Base-by-base conservation (phyloP, 1,140 invertebrate genomes). In the Heterodera schachtii region DNA sequence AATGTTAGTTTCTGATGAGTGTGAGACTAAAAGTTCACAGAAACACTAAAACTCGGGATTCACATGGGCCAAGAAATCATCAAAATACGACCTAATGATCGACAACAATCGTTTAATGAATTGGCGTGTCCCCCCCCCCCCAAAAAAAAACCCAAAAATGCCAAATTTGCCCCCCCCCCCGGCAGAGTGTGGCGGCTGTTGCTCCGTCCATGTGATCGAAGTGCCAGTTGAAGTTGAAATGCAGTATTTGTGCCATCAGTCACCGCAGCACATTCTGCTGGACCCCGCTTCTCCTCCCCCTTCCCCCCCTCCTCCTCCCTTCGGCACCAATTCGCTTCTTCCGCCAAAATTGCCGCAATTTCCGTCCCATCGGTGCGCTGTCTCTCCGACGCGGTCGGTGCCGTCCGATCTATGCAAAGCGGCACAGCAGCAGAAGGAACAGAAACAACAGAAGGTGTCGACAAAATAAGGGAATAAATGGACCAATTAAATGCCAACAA, bases 171-270 rank as follows among this genome's bases (percentile, higher is more conserved):
- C 66, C 13, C 47, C 41, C 47, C 41, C n/a, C 16, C 52, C 52
- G 60, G 19, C 66, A 57, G 75, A 76, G 3, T 76, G 49, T 44
- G 57, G 75, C 47, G 13, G 64, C 7, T 47, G 46, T 78, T 6
- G 6, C 49, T 6, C 49, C 66, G 66, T 78, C 64, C 77, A 70
- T 69, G 21, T 70, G 21, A 11, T 78, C 16, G 77, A 78, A 69
- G 66, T 78, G 60, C 77, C 77, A 11, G 77, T 78, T 1, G 77
- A 78, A 9, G 77, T 78, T 13, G 75, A 78, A 64, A 49, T 78
- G 60, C 77, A 78, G 11, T 64, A 66, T 57, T 7, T 69, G 75
- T 57, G 44, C 69, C 69, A 21, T 46, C 69, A 71, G 11, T 41
- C 9, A n/a, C 41, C 16, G 43, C 69, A 4, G 21, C n/a, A 21